These are phyloP conservation scores for Zaprionus ornatus DNA, from an alignment of 1,140 invertebrate genomes.

Conservation along the genomic window DNA sequence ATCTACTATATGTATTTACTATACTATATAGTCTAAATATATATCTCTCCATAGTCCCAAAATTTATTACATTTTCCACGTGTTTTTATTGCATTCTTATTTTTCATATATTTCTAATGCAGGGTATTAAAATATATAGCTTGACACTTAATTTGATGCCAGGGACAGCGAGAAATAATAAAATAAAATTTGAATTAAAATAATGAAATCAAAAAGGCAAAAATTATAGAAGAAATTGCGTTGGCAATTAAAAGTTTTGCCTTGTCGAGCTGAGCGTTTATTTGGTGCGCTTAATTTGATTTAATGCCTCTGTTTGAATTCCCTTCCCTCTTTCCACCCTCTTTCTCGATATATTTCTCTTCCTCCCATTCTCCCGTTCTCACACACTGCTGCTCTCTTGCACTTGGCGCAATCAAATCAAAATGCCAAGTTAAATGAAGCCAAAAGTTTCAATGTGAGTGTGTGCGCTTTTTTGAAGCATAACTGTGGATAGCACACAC, in stretches of 20 bases:
- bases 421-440: constrained; percentile 56
- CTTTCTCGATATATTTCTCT: background rate
- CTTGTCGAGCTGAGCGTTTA: constrained; percentile 16
- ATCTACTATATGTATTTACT: background rate
- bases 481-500: constrained; percentile 14
- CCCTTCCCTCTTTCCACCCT: background rate
- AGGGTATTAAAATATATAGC: constrained; percentile 8
- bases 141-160: constrained; percentile 4
- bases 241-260: constrained; percentile 45
- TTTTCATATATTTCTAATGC: background rate
- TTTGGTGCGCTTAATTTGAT: constrained; percentile 51
- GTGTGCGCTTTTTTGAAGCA: constrained; percentile 37
- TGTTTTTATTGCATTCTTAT: background rate
- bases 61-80: background rate
- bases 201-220: constrained; percentile 7
- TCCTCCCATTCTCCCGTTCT: background rate
- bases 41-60: background rate
- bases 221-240: constrained; percentile 28
- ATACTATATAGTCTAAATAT: background rate
- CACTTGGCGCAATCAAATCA: constrained; percentile 47
- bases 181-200: constrained; percentile 10
- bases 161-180: background rate
- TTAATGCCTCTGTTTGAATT: constrained; percentile 32
- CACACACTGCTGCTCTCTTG: background rate
- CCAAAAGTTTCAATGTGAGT: constrained; percentile 43